phyloP scores from a whole-genome alignment of 2,888 invertebrate genomes.

The Dryomyza anilis region DNA sequence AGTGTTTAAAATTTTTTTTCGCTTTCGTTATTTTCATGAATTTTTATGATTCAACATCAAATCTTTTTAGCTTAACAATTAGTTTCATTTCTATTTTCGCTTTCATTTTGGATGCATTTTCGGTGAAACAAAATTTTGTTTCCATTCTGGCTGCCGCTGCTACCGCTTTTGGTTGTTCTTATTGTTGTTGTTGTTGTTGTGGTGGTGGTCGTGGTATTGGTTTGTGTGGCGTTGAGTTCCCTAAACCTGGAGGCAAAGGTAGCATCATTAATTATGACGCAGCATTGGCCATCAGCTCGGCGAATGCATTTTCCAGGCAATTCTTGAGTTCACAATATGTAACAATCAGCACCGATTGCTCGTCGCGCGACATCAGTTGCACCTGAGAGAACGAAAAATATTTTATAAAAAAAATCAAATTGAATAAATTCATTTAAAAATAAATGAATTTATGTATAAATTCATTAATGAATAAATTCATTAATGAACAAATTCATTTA shows the following conservation, averaged over 20 bases:
- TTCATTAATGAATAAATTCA: too few relatives aligned
- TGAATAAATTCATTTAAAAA: too few relatives aligned
- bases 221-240: not conserved
- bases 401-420: not conserved
- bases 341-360: constrained; percentile 94
- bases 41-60: constrained; percentile 32
- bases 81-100: constrained; percentile 27
- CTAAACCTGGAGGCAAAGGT: not conserved
- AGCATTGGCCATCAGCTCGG: constrained; percentile 68
- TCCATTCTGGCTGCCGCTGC: too few relatives aligned
- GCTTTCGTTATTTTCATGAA: constrained; percentile 30
- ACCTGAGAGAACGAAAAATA: constrained; percentile 66
- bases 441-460: too few relatives aligned
- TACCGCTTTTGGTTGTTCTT: not conserved
- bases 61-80: constrained; percentile 40
- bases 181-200: constrained; percentile 11
- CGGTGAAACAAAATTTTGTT: constrained; percentile 15
- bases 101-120: constrained; percentile 27
- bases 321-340: constrained; percentile 94
- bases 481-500: too few relatives aligned
- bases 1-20: constrained; percentile 32
- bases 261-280: constrained; percentile 50
- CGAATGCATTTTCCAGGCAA: constrained; percentile 91
- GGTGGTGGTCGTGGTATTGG: not conserved
- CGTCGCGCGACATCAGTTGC: constrained; percentile 94